These are phyloP conservation scores for Hippocampus guttulatus DNA, from an alignment of 2,113 vertebrate genomes.

Conservation along the genomic window DNA sequence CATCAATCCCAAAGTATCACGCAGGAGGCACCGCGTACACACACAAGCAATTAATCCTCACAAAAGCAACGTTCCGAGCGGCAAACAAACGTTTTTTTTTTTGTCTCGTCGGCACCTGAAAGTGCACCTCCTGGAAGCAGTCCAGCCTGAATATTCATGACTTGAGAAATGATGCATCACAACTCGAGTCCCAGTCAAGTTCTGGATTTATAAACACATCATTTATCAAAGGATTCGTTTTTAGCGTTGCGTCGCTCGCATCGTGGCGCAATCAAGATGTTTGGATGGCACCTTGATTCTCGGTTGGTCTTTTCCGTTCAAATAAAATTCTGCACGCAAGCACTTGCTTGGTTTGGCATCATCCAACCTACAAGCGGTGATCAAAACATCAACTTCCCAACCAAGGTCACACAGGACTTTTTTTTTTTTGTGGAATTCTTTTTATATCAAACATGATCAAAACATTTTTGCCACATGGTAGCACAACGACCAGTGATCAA, in stretches of 20 bases:
- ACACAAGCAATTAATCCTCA: conserved; percentile 61
- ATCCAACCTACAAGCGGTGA: too few species aligned
- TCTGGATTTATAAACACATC: conserved; percentile 34
- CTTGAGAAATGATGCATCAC: conserved; percentile 36
- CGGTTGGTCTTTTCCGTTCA: too few species aligned
- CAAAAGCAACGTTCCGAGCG: conserved; percentile 48
- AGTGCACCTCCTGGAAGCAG: conserved; percentile 67
- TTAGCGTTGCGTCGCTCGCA: background rate
- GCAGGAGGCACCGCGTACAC: conserved; percentile 44
- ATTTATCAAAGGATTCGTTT: conserved; percentile 30
- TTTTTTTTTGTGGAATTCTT: too few species aligned
- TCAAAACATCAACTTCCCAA: too few species aligned
- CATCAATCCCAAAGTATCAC: conserved; percentile 57
- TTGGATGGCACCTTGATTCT: too few species aligned
- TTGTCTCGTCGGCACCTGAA: conserved; percentile 53
- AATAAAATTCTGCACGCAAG: too few species aligned
- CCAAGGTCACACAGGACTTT: too few species aligned
- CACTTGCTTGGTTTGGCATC: too few species aligned
- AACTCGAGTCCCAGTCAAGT: conserved; percentile 49
- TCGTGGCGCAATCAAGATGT: background rate
- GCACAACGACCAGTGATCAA: too few species aligned
- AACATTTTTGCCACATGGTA: too few species aligned
- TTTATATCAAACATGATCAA: too few species aligned
- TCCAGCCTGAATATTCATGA: conserved; percentile 72
- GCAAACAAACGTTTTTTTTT: conserved; percentile 46